Conservation (phyloP, 53 echinoderm and acorn worm species). For the Mesocentrotus franciscanus region DNA sequence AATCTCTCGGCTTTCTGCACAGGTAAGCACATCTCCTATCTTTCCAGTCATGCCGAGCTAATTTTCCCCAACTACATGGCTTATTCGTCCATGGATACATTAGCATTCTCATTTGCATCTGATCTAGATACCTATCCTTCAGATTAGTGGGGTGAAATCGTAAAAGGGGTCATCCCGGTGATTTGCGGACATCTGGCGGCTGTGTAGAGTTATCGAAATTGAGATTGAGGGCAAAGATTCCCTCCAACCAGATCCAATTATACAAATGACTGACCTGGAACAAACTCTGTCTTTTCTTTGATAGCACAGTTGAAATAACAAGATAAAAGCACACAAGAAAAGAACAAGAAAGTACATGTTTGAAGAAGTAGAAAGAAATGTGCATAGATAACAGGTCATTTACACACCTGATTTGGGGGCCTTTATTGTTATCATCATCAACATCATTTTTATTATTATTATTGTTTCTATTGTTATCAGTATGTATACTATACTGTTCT, state of each 20-base stretch:
- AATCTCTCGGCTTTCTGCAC: slow-evolving; percentile 12
- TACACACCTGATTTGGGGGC: too few species aligned
- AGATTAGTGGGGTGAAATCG: not conserved
- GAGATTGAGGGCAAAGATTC: not conserved
- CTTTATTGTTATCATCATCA: too few species aligned
- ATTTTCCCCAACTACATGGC: not conserved
- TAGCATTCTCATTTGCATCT: not conserved
- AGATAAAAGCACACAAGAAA: not conserved
- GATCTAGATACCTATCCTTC: not conserved
- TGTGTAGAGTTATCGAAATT: not conserved
- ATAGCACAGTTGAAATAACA: not conserved
- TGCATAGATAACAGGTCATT: not conserved
- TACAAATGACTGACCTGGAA: not conserved
- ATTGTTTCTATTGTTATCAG: too few species aligned
- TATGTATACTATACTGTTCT: not conserved
- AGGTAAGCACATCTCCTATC: not conserved
- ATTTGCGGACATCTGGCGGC: not conserved
- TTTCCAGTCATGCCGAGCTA: not conserved
- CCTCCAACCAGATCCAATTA: slow-evolving; percentile 5
- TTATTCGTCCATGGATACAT: not conserved
- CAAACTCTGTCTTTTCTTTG: not conserved
- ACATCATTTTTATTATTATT: too few species aligned
- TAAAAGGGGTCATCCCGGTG: not conserved
- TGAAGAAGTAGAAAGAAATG: not conserved
- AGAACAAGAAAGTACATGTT: not conserved